A percentile compares a stretch with the other conserved stretches of the same genome.
Evolutionary conservation across 2,797 vertebrate species (phyloP).

Genomic region (Diceros bicornis): DNA sequence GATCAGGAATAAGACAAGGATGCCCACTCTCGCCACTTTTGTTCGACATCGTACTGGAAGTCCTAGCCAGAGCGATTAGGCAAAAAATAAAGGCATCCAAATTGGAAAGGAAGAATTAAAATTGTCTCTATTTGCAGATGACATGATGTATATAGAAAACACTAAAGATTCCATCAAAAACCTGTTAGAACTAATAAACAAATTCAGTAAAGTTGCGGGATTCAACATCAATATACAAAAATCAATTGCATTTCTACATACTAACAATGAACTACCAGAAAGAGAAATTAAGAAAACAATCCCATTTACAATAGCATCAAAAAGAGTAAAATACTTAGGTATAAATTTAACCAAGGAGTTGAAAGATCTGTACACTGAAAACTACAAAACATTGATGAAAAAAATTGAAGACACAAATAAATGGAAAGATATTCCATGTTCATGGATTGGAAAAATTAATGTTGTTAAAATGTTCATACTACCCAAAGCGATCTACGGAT

Average conservation of each 20-base stretch:
- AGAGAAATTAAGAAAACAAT: neutral
- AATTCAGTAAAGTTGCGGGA: neutral
- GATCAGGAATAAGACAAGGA: neutral
- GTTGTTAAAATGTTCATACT: neutral
- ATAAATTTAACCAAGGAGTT: neutral
- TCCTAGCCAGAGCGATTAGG: neutral
- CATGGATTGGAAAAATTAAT: neutral
- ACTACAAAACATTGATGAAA: neutral
- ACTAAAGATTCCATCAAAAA: neutral
- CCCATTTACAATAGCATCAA: neutral
- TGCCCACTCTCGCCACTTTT: neutral
- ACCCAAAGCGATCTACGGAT: neutral
- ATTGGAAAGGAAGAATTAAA: neutral
- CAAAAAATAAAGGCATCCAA: neutral
- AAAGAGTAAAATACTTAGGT: neutral
- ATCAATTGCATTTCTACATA: neutral
- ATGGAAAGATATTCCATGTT: neutral
- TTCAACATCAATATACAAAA: neutral
- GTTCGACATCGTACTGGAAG: neutral
- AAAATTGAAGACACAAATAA: neutral
- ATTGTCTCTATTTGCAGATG: neutral
- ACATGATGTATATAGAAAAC: neutral
- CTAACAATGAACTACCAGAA: neutral
- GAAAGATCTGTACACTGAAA: neutral
- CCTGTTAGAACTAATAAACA: neutral